phyloP scores from a whole-genome alignment of 2,888 invertebrate genomes.

The Myopa tessellatipennis region DNA sequence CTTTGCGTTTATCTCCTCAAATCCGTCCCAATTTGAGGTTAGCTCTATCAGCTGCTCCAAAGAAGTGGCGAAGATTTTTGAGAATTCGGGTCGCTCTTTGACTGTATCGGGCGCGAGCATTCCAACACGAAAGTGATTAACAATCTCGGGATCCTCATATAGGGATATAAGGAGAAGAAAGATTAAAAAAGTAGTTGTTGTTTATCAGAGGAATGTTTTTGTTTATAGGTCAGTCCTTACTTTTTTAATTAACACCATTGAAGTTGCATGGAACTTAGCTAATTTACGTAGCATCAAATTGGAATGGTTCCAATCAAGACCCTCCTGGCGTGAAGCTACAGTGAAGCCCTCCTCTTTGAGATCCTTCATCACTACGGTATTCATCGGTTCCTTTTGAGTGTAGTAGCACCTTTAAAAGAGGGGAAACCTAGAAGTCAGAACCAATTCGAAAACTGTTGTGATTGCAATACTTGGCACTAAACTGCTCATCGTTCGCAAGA shows the following conservation, averaged over 20 bases:
- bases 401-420: constrained; percentile 54
- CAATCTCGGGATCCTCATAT: constrained; percentile 54
- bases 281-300: constrained; percentile 69
- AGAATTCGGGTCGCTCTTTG: constrained; percentile 50
- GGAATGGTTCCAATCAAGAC: constrained; percentile 70
- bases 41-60: constrained; percentile 56
- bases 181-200: neutral
- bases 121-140: constrained; percentile 57
- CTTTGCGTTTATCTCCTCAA: constrained; percentile 56
- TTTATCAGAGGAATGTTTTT: constrained; percentile 2
- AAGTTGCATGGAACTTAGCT: constrained; percentile 71
- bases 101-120: constrained; percentile 59
- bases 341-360: constrained; percentile 69
- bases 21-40: constrained; percentile 54
- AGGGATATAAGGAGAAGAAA: neutral
- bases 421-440: neutral
- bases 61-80: constrained; percentile 53
- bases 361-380: constrained; percentile 63
- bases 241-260: constrained; percentile 70
- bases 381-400: constrained; percentile 56
- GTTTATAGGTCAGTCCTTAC: constrained; percentile 53
- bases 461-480: constrained; percentile 58
- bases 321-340: constrained; percentile 69
- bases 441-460: neutral
- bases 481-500: constrained; percentile 57